These are phyloP conservation scores for Cosmia trapezina DNA, from an alignment of 2,888 invertebrate genomes.

Conservation along the genomic window DNA sequence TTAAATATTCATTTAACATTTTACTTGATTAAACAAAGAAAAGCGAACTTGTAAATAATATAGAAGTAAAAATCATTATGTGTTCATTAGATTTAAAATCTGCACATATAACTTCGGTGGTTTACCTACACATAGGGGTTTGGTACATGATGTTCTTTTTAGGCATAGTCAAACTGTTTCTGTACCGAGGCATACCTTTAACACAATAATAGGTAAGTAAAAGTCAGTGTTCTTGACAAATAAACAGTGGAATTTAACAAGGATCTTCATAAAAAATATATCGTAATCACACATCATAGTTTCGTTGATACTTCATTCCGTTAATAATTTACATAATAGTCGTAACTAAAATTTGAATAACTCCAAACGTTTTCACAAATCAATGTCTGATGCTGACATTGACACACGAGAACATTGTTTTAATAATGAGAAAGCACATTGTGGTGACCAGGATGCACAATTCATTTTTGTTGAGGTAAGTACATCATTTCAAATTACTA, in stretches of 20 bases:
- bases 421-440: slow-evolving; percentile 36
- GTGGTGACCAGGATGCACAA: slow-evolving; percentile 54
- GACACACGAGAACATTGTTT: slow-evolving; percentile 30
- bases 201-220: not conserved
- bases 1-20: not conserved
- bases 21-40: not conserved
- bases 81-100: not conserved
- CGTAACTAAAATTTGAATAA: not conserved
- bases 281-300: not conserved
- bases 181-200: not conserved
- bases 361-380: slow-evolving; percentile 7
- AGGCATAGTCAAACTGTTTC: not conserved
- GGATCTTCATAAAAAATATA: no score
- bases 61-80: slow-evolving; percentile 10
- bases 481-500: slow-evolving; percentile 21
- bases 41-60: not conserved
- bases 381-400: slow-evolving; percentile 58
- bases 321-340: not conserved
- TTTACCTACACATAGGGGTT: not conserved
- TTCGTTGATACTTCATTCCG: not conserved
- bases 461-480: slow-evolving; percentile 44
- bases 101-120: not conserved
- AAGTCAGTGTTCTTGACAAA: not conserved
- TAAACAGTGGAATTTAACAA: not conserved
- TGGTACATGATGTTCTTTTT: not conserved